A percentile compares a stretch with the other conserved stretches of the same genome.
phyloP scores from a whole-genome alignment of 2,113 vertebrate genomes.

The Dasyprocta punctata region DNA sequence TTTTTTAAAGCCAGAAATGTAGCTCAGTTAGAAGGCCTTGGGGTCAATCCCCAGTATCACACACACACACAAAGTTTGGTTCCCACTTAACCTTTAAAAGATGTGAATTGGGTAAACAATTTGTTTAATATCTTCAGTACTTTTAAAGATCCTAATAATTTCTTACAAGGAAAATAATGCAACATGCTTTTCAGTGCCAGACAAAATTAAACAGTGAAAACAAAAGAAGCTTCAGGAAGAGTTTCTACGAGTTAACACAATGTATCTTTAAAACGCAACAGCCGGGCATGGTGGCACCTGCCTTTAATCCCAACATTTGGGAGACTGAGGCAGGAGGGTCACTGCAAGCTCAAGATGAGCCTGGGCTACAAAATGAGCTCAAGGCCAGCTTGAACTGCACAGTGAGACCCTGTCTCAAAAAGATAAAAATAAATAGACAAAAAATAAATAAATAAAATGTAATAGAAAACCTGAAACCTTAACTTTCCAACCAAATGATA shows the following conservation, averaged over 20 bases:
- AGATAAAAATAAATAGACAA: too few relatives aligned
- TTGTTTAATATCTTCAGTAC: not conserved
- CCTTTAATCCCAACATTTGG: too few relatives aligned
- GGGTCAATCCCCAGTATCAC: not conserved
- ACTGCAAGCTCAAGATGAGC: too few relatives aligned
- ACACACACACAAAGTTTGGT: not conserved
- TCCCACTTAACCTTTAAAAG: not conserved
- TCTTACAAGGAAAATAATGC: not conserved
- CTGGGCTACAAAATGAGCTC: too few relatives aligned
- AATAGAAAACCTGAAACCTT: not conserved
- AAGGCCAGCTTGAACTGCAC: too few relatives aligned
- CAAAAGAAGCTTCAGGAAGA: not conserved
- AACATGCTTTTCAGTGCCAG: not conserved
- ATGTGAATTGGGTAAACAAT: not conserved
- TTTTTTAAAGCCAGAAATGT: not conserved
- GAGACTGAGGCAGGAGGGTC: too few relatives aligned
- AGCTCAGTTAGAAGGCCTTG: not conserved
- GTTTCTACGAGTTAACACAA: not conserved
- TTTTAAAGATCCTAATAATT: not conserved
- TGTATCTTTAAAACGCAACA: not conserved
- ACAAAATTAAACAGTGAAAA: slow-evolving; percentile 10
- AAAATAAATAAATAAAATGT: not conserved
- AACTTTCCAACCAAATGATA: slow-evolving; percentile 25
- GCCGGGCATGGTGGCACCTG: too few relatives aligned
- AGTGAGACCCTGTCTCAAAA: too few relatives aligned